Evolutionary conservation across 2,113 vertebrate species (phyloP), one percentile per base, ranked within the genome.

Genomic region (Saccopteryx leptura): DNA sequence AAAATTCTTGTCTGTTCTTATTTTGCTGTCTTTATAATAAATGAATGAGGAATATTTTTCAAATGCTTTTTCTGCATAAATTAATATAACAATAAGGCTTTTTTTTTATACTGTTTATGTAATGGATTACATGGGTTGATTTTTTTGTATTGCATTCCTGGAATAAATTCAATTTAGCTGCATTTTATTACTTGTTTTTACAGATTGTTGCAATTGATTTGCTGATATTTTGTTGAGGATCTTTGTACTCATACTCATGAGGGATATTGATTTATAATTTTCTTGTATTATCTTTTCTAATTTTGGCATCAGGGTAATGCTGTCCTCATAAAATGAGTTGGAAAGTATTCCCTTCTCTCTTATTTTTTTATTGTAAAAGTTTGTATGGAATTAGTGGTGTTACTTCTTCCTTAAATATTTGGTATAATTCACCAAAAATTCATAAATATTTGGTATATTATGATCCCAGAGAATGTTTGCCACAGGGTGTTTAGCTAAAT

Each of bases 261-360:
- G 26, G 68, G 61, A 65, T 91, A 74, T 74, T 31, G 8, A 17
- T 74, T 17, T 65, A n/a, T 31, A 84, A 24, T 71, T 71, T 81
- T 83, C n/a, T 92, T 75, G 24, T 74, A 84, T 84, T 75, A 9
- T 65, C 17, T 75, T 92, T 65, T 63, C 66, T 74, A 54, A 8
- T 39, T 83, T 92, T 84, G 24, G 18, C n/a, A 75, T 75, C 58
- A 92, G 58, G 48, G 69, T 84, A 75, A 54, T 92, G n/a, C 24
- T 84, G 48, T 13, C 26, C 50, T 65, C 24, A 92, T 75, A 75
- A 92, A 71, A 31, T 81, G 39, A 60, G 39, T 58, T 81, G 65
- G 5, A 19, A 54, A 65, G 14, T 54, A 9, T 72, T 75, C 19
- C 48, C 9, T 75, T 18, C 23, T 84, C 15, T 74, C 56, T 17